These are phyloP conservation scores for Rhagonycha fulva DNA, from an alignment of 2,888 invertebrate genomes.

Conservation along the genomic window DNA sequence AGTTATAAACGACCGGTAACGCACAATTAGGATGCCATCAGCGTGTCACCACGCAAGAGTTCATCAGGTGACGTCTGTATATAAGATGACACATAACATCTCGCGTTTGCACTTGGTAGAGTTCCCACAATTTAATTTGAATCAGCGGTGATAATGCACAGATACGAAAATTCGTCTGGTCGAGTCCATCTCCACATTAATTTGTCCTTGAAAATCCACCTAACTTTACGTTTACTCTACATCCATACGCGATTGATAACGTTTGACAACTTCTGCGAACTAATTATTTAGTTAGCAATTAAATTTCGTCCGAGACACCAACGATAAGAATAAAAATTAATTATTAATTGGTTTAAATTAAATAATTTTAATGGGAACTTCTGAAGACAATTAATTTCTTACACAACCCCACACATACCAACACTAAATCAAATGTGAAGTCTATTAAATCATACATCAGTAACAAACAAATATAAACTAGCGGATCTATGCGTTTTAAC, in stretches of 20 bases:
- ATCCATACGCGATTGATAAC: not conserved
- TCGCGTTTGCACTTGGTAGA: not conserved
- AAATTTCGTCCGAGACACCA: not conserved
- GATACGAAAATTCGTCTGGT: too few relatives aligned
- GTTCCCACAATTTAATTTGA: too few relatives aligned
- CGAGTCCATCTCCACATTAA: too few relatives aligned
- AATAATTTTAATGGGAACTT: not conserved
- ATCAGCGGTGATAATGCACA: too few relatives aligned
- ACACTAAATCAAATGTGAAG: conserved; percentile 19
- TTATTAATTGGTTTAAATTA: not conserved
- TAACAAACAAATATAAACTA: conserved; percentile 25
- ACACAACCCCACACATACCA: not conserved
- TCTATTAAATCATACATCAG: conserved; percentile 30
- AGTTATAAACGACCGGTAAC: conserved; percentile 40
- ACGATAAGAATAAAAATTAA: not conserved
- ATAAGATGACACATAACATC: conserved; percentile 34
- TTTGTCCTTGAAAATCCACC: too few relatives aligned
- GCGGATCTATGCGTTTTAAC: conserved; percentile 29
- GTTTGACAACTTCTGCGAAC: not conserved
- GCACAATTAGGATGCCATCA: conserved; percentile 47
- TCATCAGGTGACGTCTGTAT: conserved; percentile 43
- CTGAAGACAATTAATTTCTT: not conserved
- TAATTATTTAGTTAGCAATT: not conserved
- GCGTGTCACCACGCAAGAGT: conserved; percentile 50
- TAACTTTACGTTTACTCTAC: too few relatives aligned